Evolutionary conservation across 2,113 vertebrate genomes (phyloP).

Genomic region (Melanostigma gelatinosum): DNA sequence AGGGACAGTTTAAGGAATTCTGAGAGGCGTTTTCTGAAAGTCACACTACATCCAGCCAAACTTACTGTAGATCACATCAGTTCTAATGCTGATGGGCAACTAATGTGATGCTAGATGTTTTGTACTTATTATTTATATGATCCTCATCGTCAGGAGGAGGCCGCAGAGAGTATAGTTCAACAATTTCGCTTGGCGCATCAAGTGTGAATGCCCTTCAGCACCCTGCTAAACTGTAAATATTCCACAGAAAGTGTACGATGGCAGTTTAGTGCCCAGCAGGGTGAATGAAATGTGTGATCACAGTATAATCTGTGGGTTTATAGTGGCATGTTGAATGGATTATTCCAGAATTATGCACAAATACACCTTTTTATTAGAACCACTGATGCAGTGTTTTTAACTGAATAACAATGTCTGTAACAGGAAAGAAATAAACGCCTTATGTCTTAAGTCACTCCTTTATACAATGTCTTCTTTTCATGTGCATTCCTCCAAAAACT

Average conservation of each 20-base stretch:
- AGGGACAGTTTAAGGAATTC: not conserved
- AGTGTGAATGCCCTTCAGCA: constrained; percentile 10
- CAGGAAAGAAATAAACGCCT: not conserved
- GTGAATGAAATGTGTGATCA: constrained; percentile 27
- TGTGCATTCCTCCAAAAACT: not conserved
- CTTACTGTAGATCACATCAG: constrained; percentile 2
- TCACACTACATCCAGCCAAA: not conserved
- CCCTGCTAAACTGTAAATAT: constrained; percentile 28
- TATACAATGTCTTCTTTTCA: not conserved
- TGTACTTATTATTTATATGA: constrained; percentile 10
- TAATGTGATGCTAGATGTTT: not conserved
- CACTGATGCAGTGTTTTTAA: constrained; percentile 12
- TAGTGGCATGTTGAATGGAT: constrained; percentile 9
- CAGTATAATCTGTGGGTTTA: constrained; percentile 35
- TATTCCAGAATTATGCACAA: constrained; percentile 33
- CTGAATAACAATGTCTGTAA: not conserved
- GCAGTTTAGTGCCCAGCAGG: constrained; percentile 20
- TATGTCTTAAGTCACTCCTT: not conserved
- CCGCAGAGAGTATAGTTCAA: not conserved
- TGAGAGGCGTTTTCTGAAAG: not conserved
- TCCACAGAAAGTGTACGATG: constrained; percentile 2
- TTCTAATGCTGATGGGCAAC: constrained; percentile 5
- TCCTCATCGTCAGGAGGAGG: constrained; percentile 13
- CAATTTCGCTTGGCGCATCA: constrained; percentile 6
- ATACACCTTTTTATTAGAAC: not conserved